phyloP scores from a whole-genome alignment of 2,113 vertebrate genomes.

The Rhombomys opimus region DNA sequence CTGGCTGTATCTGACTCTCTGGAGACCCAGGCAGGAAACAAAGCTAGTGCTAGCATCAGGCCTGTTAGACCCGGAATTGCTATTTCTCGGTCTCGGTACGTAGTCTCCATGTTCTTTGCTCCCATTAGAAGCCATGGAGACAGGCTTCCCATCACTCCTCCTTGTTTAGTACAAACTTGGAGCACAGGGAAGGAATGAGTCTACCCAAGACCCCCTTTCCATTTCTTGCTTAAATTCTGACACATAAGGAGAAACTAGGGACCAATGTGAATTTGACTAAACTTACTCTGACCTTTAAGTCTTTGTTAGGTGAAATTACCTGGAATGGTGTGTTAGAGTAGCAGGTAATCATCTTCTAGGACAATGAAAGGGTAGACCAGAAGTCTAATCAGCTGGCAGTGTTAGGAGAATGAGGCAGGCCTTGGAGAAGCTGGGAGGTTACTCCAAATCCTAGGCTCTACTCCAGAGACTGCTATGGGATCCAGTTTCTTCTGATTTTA shows the following conservation, averaged over 20 bases:
- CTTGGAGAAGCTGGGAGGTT: neutral
- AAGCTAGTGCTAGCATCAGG: neutral
- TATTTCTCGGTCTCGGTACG: neutral
- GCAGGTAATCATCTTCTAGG: neutral
- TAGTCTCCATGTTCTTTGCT: neutral
- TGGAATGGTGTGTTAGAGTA: neutral
- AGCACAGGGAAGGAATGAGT: neutral
- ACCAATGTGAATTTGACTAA: neutral
- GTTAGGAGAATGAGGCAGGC: neutral
- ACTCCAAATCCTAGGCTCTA: neutral
- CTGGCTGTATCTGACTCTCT: neutral
- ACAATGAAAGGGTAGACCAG: neutral
- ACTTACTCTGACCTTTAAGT: neutral
- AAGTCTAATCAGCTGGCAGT: neutral
- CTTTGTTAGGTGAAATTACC: constrained; percentile 2
- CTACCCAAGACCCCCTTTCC: neutral
- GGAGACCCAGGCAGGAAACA: neutral
- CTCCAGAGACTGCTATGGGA: neutral
- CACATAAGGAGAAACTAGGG: neutral
- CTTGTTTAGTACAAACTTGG: neutral
- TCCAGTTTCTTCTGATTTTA: constrained; percentile 58
- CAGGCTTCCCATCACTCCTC: neutral
- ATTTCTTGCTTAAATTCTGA: neutral
- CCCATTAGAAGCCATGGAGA: neutral
- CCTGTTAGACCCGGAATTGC: neutral